phyloP scores from a whole-genome alignment of 1,140 invertebrate species.

The Chironomus tepperi region DNA sequence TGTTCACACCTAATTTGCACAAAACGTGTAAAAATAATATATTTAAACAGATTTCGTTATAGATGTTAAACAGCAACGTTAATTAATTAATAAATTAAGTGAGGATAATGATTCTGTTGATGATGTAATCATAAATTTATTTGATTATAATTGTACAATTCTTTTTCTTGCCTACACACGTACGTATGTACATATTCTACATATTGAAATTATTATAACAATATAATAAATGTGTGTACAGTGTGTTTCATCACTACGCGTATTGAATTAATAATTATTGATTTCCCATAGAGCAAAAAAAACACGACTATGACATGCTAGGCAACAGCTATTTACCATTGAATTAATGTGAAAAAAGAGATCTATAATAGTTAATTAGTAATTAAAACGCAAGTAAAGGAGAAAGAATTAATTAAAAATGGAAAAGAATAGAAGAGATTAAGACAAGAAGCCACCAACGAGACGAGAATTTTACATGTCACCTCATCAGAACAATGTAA shows the following conservation, averaged over 20 bases:
- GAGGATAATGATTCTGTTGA: not conserved
- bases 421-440: not conserved
- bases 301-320: not conserved
- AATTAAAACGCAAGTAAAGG: not conserved
- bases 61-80: not conserved
- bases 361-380: not conserved
- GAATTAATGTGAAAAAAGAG: not conserved
- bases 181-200: not conserved
- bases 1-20: too few species aligned
- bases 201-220: not conserved
- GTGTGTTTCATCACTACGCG: not conserved
- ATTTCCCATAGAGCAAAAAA: constrained; percentile 7
- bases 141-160: not conserved
- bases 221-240: not conserved
- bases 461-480: too few species aligned
- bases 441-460: not conserved
- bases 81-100: constrained; percentile 15
- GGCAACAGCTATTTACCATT: not conserved
- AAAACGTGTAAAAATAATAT: too few species aligned
- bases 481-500: too few species aligned
- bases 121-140: constrained; percentile 14
- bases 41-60: not conserved
- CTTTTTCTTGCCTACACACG: not conserved
- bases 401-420: not conserved
- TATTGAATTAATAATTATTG: constrained; percentile 10